phyloP scores from a whole-genome alignment of 2,113 vertebrate species.

The Apteryx owenii region DNA sequence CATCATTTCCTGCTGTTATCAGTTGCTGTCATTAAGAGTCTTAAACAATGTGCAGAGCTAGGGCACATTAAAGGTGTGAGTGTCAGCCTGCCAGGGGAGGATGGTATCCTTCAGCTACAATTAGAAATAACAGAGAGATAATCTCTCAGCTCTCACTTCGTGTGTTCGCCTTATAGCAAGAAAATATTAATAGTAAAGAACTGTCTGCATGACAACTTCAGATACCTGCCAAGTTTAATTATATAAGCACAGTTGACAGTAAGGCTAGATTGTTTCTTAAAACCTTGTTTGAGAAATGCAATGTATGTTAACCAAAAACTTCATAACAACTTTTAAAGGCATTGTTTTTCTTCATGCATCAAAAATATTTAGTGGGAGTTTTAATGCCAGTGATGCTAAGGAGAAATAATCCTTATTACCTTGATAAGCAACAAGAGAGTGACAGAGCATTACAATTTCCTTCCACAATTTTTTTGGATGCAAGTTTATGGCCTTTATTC shows the following conservation, averaged over 20 bases:
- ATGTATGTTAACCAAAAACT: not conserved
- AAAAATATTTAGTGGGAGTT: not conserved
- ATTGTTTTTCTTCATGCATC: not conserved
- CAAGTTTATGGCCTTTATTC: not conserved
- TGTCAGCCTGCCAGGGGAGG: not conserved
- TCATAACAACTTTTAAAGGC: not conserved
- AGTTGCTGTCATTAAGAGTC: not conserved
- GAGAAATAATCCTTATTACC: not conserved
- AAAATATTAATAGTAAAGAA: not conserved
- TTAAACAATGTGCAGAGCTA: constrained; percentile 1
- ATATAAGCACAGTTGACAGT: not conserved
- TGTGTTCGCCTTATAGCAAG: not conserved
- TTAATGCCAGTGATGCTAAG: not conserved
- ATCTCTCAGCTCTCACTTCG: not conserved
- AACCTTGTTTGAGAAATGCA: not conserved
- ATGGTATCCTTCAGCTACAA: not conserved
- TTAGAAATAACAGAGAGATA: not conserved
- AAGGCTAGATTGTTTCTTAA: not conserved
- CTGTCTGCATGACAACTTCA: not conserved
- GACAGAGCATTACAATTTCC: not conserved
- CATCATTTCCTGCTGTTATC: not conserved
- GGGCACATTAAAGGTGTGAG: constrained; percentile 12
- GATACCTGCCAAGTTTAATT: not conserved
- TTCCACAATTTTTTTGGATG: not conserved
- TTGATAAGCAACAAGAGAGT: not conserved